Percentiles rank a stretch among this genome's conserved stretches.
These are phyloP conservation scores for Heliconius hortense DNA, from an alignment of 2,888 invertebrate genomes.

Conservation along the genomic window DNA sequence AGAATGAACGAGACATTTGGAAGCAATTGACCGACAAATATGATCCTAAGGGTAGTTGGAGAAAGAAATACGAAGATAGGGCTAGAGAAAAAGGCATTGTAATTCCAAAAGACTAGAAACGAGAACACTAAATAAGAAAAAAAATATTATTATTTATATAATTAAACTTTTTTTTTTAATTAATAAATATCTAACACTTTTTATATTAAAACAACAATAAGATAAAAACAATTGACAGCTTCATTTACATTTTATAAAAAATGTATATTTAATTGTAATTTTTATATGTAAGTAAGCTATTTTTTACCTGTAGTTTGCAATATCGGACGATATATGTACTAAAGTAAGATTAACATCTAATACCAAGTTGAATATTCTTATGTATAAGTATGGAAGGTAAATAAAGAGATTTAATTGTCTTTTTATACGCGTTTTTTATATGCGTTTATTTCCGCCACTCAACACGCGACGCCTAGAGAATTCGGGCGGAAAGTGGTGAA, in stretches of 20 bases:
- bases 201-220: not conserved
- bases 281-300: not conserved
- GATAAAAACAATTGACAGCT: no score
- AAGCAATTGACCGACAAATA: slow-evolving; percentile 84
- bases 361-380: not conserved
- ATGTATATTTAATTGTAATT: no score
- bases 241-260: no score
- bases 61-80: slow-evolving; percentile 83
- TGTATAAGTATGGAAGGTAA: not conserved
- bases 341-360: not conserved
- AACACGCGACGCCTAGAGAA: no score
- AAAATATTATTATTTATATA: not conserved
- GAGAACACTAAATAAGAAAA: not conserved
- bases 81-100: slow-evolving; percentile 77
- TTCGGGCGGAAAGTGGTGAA: no score
- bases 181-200: not conserved
- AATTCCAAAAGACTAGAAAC: slow-evolving; percentile 53
- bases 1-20: slow-evolving; percentile 85
- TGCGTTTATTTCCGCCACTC: no score
- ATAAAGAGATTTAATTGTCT: not conserved
- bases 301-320: not conserved
- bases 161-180: not conserved
- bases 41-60: slow-evolving; percentile 86
- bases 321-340: not conserved
- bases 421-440: not conserved